phyloP scores from a whole-genome alignment of 2,113 vertebrate species.

The Hippocampus barbouri region DNA sequence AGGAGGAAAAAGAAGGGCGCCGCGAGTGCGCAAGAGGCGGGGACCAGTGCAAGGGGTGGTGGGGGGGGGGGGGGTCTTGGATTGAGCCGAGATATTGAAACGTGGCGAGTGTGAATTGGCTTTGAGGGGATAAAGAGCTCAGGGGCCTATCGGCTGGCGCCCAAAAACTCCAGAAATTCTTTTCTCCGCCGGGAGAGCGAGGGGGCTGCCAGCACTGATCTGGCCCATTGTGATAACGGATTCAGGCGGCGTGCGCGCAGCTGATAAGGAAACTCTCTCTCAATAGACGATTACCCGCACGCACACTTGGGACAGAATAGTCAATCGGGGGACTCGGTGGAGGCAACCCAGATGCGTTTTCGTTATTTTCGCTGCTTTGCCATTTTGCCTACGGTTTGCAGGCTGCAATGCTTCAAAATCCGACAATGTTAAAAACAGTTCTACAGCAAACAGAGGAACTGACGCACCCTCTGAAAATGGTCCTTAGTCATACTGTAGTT shows the following conservation, averaged over 20 bases:
- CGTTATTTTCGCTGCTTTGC: constrained; percentile 53
- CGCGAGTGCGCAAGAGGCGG: constrained; percentile 17
- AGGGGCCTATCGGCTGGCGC: constrained; percentile 73
- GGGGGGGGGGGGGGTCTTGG: constrained; percentile 24
- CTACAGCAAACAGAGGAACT: neutral
- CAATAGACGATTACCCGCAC: constrained; percentile 73
- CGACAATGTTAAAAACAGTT: constrained; percentile 13
- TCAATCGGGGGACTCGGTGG: constrained; percentile 64
- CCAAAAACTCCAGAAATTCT: constrained; percentile 72
- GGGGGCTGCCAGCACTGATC: constrained; percentile 78
- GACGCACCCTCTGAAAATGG: neutral
- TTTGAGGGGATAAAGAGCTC: constrained; percentile 80
- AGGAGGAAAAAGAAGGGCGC: constrained; percentile 31
- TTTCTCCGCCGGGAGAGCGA: constrained; percentile 78
- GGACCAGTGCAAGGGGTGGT: neutral
- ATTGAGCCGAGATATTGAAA: constrained; percentile 72
- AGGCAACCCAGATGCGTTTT: constrained; percentile 61
- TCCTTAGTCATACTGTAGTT: neutral
- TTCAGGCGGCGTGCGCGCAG: constrained; percentile 81
- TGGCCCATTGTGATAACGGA: constrained; percentile 84
- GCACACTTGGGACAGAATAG: constrained; percentile 69
- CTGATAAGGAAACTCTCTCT: constrained; percentile 84
- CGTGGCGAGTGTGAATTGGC: constrained; percentile 77
- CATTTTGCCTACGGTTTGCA: constrained; percentile 29
- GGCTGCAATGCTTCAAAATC: constrained; percentile 6